Conservation (phyloP, 2,113 vertebrate genomes). For the Bungarus multicinctus region DNA sequence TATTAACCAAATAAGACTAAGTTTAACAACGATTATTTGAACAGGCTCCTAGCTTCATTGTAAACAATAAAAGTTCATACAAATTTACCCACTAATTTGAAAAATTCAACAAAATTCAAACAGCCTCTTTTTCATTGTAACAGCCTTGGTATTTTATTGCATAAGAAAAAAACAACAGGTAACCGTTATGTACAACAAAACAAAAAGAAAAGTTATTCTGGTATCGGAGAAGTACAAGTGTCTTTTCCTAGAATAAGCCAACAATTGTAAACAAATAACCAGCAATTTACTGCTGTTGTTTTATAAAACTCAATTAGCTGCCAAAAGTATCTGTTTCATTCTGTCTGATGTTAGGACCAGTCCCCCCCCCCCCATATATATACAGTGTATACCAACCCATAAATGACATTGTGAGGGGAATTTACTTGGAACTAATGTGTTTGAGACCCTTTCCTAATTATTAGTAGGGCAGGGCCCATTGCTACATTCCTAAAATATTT, state of each 20-base stretch:
- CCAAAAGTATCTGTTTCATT: not conserved
- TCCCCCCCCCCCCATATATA: no score
- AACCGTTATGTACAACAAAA: not conserved
- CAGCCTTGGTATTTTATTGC: not conserved
- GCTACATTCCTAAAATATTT: not conserved
- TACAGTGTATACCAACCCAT: not conserved
- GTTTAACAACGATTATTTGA: not conserved
- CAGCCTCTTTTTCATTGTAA: not conserved
- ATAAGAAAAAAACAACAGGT: not conserved
- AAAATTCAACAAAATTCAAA: not conserved
- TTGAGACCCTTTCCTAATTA: not conserved
- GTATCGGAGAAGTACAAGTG: not conserved
- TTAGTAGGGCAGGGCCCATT: not conserved
- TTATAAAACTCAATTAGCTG: not conserved
- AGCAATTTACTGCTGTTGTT: not conserved
- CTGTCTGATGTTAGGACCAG: not conserved
- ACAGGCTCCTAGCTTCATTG: not conserved
- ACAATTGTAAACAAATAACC: not conserved
- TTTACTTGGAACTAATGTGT: not conserved
- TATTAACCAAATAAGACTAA: not conserved
- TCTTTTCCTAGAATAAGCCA: not conserved
- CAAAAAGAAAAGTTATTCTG: not conserved
- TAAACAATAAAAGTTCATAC: not conserved
- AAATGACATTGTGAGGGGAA: not conserved
- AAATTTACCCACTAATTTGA: not conserved